Percentiles rank a stretch among this genome's conserved stretches.
phyloP scores from a whole-genome alignment of 2,113 vertebrate species.

The Lophochroa leadbeateri region DNA sequence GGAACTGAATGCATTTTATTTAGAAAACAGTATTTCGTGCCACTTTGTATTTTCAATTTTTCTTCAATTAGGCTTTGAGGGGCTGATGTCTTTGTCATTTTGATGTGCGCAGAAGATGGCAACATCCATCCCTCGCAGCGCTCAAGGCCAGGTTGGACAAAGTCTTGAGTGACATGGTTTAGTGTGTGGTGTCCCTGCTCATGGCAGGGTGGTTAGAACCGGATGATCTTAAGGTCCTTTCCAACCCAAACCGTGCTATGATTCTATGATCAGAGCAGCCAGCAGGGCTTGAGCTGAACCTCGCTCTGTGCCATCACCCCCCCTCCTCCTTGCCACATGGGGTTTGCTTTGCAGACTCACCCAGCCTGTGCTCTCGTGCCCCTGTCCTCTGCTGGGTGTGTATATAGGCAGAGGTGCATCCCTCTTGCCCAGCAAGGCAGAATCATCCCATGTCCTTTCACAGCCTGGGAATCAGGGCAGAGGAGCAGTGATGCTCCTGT shows the following conservation, averaged over 20 bases:
- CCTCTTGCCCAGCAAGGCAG: not conserved
- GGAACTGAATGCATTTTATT: conserved; percentile 71
- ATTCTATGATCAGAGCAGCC: not conserved
- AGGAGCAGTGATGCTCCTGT: not conserved
- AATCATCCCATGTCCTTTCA: not conserved
- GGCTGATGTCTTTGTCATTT: conserved; percentile 69
- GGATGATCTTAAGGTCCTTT: not conserved
- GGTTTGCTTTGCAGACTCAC: not conserved
- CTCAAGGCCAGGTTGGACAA: not conserved
- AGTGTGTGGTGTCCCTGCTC: not conserved
- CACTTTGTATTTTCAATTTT: conserved; percentile 78
- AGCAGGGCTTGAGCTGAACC: not conserved
- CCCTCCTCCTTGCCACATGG: not conserved
- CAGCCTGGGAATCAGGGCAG: not conserved
- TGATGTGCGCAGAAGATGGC: conserved; percentile 48
- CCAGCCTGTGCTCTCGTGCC: not conserved
- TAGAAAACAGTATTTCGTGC: conserved; percentile 73
- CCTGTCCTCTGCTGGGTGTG: not conserved
- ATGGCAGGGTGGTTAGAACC: not conserved
- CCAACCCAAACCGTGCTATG: not conserved
- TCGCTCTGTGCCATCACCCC: not conserved
- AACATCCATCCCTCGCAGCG: not conserved
- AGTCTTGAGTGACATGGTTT: not conserved
- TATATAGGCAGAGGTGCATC: not conserved
- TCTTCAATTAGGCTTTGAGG: conserved; percentile 69